Evolutionary conservation across 2,888 invertebrate genomes (phyloP).

Genomic region (Xanthorhoe designata): DNA sequence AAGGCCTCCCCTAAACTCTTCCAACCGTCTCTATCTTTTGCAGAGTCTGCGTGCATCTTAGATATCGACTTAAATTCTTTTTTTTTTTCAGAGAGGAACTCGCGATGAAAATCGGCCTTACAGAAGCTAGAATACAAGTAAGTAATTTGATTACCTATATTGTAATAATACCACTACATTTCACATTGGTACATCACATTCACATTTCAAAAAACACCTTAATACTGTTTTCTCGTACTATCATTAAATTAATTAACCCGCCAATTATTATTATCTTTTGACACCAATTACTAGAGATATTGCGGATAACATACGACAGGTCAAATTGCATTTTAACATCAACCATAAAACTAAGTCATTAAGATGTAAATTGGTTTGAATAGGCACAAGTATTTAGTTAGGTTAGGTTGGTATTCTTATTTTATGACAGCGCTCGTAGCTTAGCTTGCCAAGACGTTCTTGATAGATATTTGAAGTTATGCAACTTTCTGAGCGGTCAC

Average conservation of each 20-base stretch:
- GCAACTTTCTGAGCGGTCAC: too few relatives aligned
- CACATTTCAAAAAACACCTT: too few relatives aligned
- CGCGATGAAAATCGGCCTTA: conserved; percentile 97
- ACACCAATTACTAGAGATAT: conserved; percentile 18
- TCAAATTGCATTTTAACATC: background rate
- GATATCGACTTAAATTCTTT: too few relatives aligned
- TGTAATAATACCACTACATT: too few relatives aligned
- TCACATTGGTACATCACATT: too few relatives aligned
- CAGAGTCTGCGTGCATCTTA: too few relatives aligned
- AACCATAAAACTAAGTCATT: background rate
- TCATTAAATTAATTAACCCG: conserved; percentile 26
- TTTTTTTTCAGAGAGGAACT: conserved; percentile 91
- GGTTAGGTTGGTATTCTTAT: background rate
- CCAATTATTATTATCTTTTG: conserved; percentile 17
- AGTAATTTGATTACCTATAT: conserved; percentile 45
- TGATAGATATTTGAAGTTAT: too few relatives aligned
- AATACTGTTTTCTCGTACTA: conserved; percentile 11
- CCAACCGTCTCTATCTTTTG: too few relatives aligned
- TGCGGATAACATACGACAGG: conserved; percentile 1
- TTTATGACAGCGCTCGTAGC: too few relatives aligned
- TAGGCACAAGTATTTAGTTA: background rate
- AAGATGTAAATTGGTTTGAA: background rate
- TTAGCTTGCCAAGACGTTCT: too few relatives aligned
- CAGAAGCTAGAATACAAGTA: conserved; percentile 98
- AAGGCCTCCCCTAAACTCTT: too few relatives aligned